Percentiles rank a stretch among this genome's conserved stretches.
These are phyloP conservation scores for Patiria pectinifera DNA, from an alignment of 53 echinoderm and acorn worm genomes.

Conservation along the genomic window DNA sequence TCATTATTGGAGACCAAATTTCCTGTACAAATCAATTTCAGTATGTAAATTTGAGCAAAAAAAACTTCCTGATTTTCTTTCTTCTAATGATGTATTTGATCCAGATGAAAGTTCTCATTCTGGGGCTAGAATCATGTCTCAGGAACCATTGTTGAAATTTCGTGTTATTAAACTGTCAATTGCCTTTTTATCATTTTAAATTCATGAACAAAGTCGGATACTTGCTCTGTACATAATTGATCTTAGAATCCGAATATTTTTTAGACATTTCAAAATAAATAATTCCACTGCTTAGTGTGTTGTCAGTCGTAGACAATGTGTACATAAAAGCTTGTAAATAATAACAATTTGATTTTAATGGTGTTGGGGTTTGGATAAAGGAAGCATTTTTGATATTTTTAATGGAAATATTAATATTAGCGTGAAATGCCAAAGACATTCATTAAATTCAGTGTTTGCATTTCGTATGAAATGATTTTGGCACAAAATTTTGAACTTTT, in stretches of 20 bases:
- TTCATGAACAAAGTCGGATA: not conserved
- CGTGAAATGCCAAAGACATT: not conserved
- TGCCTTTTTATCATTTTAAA: not conserved
- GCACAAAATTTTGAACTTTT: not conserved
- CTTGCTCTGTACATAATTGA: conserved; percentile 42
- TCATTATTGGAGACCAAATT: too few relatives aligned
- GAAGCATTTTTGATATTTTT: not conserved
- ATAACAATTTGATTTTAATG: not conserved
- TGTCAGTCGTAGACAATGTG: not conserved
- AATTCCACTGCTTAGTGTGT: not conserved
- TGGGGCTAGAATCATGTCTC: too few relatives aligned
- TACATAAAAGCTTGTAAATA: not conserved
- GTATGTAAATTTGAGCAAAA: not conserved
- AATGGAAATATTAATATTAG: not conserved
- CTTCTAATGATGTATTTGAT: too few relatives aligned
- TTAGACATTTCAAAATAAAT: not conserved
- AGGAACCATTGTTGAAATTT: too few relatives aligned
- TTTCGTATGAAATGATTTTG: not conserved
- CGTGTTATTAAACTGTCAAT: not conserved
- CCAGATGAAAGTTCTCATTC: too few relatives aligned
- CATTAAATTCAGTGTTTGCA: not conserved
- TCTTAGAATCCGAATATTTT: not conserved
- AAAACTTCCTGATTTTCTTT: too few relatives aligned
- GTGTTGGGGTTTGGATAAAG: too few relatives aligned
- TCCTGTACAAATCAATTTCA: not conserved